Base-by-base conservation (phyloP, 2,113 vertebrate species). In the Arothron firmamentum region DNA sequence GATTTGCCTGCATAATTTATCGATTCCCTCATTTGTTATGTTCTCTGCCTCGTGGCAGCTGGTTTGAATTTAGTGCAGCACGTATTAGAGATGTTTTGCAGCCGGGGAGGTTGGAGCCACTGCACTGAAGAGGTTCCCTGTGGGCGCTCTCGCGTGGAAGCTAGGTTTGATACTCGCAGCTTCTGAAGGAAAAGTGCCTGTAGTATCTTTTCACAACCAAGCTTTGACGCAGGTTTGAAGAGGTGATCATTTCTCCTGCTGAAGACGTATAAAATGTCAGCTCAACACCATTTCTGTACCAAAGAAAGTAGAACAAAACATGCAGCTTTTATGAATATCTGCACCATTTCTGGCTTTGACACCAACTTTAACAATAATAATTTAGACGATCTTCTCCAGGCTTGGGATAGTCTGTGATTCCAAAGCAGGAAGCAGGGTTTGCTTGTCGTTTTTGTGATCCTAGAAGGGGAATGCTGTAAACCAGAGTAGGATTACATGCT, bases 401-500 rank as follows among this genome's bases (percentile, higher is more conserved):
- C 6, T 31, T 6, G 8, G 28, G 28, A 31, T 31, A 31, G 4
- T 2, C n/a, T 23, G 21, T 23, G 21, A 2, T 23, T 23, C 21
- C 21, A 3, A 23, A 23, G 21, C 21, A 23, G 21, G 3, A 23
- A 23, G 15, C 42, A 43, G 7, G 16, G n/a, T 58, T 31, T 25
- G 13, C 7, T 45, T 17, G 43, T 45, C 16, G 11, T 45, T 14
- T 45, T 14, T 14, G 12, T 3, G 16, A 45, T 15, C 13, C 1
- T 15, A 45, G 43, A 45, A 3, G 43, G 13, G 21, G 56, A 52
- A 72, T 62, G 21, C 19, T 47, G 17, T 58, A 31, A 53, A 74
- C 63, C 49, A 67, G 62, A 70, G 18, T 19, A 55, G 62, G 67
- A 82, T 84, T 72, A 73, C 62, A 52, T 6, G 65, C 67, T 74